Evolutionary conservation across 2,113 vertebrate species (phyloP).

Genomic region (Grammomys dolichurus): DNA sequence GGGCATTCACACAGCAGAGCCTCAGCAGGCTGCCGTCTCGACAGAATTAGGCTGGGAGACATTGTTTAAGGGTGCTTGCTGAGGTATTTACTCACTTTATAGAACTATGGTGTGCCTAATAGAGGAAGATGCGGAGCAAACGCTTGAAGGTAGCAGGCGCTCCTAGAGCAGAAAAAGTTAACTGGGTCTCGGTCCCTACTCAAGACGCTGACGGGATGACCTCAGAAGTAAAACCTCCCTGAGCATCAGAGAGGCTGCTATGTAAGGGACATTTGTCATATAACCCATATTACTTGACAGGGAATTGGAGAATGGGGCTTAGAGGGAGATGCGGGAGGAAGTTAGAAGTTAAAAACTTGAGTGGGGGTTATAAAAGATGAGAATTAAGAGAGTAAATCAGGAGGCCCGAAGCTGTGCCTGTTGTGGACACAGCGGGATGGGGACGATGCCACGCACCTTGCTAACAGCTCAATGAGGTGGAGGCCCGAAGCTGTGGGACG

Average conservation of each 20-base stretch:
- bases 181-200: not conserved
- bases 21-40: not conserved
- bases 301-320: not conserved
- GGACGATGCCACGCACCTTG: conserved; percentile 90
- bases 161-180: not conserved
- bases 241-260: not conserved
- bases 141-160: not conserved
- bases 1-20: not conserved
- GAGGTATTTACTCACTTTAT: not conserved
- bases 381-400: not conserved
- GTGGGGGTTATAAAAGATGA: not conserved
- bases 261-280: not conserved
- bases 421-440: not conserved
- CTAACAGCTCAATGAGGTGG: conserved; percentile 96
- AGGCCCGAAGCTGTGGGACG: not conserved
- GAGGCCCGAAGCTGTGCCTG: not conserved
- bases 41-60: not conserved
- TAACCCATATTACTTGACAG: not conserved
- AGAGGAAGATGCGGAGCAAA: not conserved
- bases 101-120: not conserved
- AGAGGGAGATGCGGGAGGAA: not conserved
- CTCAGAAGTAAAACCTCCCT: not conserved
- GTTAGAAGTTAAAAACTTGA: conserved; percentile 37
- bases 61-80: not conserved
- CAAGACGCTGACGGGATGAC: not conserved